These are phyloP conservation scores for Periophthalmus magnuspinnatus DNA, from an alignment of 2,797 vertebrate species.

Conservation along the genomic window DNA sequence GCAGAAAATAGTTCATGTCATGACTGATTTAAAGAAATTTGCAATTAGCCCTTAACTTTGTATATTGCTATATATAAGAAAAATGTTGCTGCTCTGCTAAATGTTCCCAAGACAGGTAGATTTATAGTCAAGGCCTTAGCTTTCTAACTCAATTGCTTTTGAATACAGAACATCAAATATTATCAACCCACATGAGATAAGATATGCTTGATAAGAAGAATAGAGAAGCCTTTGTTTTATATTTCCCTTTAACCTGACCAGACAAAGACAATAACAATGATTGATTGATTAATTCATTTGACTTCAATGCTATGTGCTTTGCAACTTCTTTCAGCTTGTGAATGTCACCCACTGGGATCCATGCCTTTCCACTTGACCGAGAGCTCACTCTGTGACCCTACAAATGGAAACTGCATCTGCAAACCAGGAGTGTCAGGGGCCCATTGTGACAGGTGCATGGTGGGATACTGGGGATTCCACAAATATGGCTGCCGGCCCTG, in stretches of 20 bases:
- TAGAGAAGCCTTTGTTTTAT: conserved; percentile 53
- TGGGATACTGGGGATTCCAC: conserved; percentile 94
- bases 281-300: background rate
- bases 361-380: conserved; percentile 75
- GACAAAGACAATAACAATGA: conserved; percentile 23
- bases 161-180: conserved; percentile 51
- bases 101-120: conserved; percentile 34
- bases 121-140: conserved; percentile 47
- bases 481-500: conserved; percentile 92
- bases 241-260: conserved; percentile 30
- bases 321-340: conserved; percentile 77
- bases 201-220: conserved; percentile 47
- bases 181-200: conserved; percentile 53
- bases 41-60: background rate
- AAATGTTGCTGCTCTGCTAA: background rate
- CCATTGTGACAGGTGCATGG: conserved; percentile 88
- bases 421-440: conserved; percentile 90
- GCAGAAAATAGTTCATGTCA: background rate
- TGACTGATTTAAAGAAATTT: conserved; percentile 9
- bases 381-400: conserved; percentile 81
- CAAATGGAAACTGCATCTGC: conserved; percentile 90
- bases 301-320: background rate
- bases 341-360: conserved; percentile 88
- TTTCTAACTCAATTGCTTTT: conserved; percentile 56
- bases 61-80: background rate